Evolutionary conservation across 2,888 invertebrate genomes (phyloP), one percentile per base, ranked within the genome.

Genomic region (Drosophila flavopinicola): DNA sequence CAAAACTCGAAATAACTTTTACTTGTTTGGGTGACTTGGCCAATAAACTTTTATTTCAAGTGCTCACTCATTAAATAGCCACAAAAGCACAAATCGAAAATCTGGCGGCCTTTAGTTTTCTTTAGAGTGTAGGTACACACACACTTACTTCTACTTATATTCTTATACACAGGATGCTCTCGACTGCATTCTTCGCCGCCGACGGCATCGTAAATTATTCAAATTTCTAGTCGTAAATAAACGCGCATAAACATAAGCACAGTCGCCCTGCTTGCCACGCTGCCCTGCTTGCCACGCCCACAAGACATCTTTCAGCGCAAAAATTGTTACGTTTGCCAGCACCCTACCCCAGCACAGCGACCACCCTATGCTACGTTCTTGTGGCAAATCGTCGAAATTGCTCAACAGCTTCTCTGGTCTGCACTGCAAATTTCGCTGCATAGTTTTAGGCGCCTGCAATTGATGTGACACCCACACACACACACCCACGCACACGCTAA

Each of bases 151-250:
- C 45, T 7, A 45, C 7, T 17, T 24, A 42, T 17, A 48, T 44
- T 47, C 48, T 60, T 25, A 51, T 15, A 30, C 44, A 39, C 33
- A 24, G 41, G 15, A 32, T 30, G 42, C 20, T 11, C 13, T 6
- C 38, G 24, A 44, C 13, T 60, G 69, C 64, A 72, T 57, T 80
- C 65, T 60, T 61, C 25, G 66, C 29, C 41, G 29, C 56, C 65
- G 64, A 42, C 53, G 73, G 61, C 61, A 48, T 82, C 84, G 77
- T 87, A 84, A 87, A 87, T 84, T 84, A 84, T 84, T 85, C 83
- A 84, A 85, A 83, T 87, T 87, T 82, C 27, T 48, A 72, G 87
- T 77, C 87, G 83, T 84, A 84, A 87, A 84, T 87, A 87, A 78
- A 60, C 57, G 73, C 47, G 66, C 74, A 72, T 87, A 84, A 86